phyloP scores from a whole-genome alignment of 2,888 invertebrate genomes.

The Dasysyrphus albostriatus region DNA sequence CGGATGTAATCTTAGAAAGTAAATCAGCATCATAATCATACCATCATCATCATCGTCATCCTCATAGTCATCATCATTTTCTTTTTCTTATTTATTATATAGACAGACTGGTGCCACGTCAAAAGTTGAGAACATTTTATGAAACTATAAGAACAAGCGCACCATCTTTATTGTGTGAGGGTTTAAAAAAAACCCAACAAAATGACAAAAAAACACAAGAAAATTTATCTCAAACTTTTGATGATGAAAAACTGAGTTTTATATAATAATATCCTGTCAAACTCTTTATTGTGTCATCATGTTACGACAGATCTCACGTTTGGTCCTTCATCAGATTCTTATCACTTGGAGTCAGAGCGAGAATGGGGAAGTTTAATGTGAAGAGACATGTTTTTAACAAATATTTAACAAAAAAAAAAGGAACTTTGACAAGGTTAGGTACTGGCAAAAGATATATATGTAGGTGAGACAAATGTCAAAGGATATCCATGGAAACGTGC shows the following conservation, averaged over 20 bases:
- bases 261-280: constrained; percentile 55
- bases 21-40: constrained; percentile 55
- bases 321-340: constrained; percentile 38
- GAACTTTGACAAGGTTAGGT: constrained; percentile 14
- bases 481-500: constrained; percentile 21
- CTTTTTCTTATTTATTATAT: not conserved
- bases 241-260: constrained; percentile 52
- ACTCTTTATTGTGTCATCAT: constrained; percentile 67
- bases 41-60: constrained; percentile 33
- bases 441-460: not conserved
- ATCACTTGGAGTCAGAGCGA: not conserved
- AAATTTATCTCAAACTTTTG: constrained; percentile 50
- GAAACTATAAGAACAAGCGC: not conserved
- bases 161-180: constrained; percentile 18
- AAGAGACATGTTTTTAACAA: constrained; percentile 32
- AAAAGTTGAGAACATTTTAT: constrained; percentile 5
- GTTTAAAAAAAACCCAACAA: constrained; percentile 3
- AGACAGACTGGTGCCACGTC: not conserved
- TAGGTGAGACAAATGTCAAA: constrained; percentile 23
- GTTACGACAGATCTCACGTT: constrained; percentile 48
- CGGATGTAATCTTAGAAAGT: constrained; percentile 54
- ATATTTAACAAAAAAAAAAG: constrained; percentile 19
- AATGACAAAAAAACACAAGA: constrained; percentile 1
- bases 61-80: constrained; percentile 22
- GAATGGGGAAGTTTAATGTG: not conserved